Evolutionary conservation across 2,797 vertebrate species (phyloP), one percentile per base, ranked within the genome.

Genomic region (Lophura swinhoii): DNA sequence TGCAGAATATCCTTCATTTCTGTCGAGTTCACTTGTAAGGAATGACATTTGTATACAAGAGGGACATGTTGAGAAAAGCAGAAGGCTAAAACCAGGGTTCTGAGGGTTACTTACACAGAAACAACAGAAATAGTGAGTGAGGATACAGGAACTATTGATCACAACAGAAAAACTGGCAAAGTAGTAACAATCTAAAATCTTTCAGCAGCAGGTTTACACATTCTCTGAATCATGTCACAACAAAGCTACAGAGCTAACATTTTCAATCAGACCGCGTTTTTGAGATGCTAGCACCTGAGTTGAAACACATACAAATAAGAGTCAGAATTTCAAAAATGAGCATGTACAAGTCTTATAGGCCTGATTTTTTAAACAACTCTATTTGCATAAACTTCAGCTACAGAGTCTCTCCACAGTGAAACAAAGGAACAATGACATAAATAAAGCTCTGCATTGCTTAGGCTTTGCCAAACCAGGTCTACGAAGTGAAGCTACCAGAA

Each of bases 191-290:
- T 56, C 46, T 83, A 51, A 67, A 66, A 37, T 29, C 5, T 5
- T 67, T 14, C 22, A 69, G 63, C 76, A 96, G 73, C 70, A 75
- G 51, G 14, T 85, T 93, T 59, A 35, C 13, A 2, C 41, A 7
- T 28, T 62, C 60, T 91, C 81, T 76, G 51, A 89, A 88, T 48
- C 44, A 69, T 29, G 59, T 81, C 77, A 86, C 67, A 91, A 64
- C 15, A 49, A 53, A 63, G 23, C 48, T 33, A 53, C 28, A 91
- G 71, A 48, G 87, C 51, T 41, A 59, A 12, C 37, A 26, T 59
- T 87, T 87, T 72, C 51, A 44, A 48, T 68, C 22, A 74, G 31
- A 63, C 2, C 10, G 14, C 3, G 7, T 28, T 28, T 74, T 58
- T 16, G 15, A 69, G 44, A 85, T 86, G 14, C 49, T 76, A 73